Conservation (phyloP, 1,140 invertebrate species). For the Euwallacea similis region DNA sequence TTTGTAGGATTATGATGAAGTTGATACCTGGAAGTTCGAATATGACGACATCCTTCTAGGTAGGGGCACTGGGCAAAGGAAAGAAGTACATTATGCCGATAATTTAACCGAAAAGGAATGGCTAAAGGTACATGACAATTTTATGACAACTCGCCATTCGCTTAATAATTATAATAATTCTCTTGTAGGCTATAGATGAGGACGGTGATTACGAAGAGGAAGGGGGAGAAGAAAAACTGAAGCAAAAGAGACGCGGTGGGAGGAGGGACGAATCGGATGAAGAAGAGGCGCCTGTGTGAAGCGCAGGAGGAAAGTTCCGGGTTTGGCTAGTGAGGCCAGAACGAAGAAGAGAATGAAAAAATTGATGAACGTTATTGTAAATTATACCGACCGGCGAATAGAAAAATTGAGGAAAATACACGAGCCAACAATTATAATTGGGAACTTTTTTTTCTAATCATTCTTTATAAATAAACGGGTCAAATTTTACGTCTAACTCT, state of each 20-base stretch:
- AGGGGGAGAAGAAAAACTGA: slow-evolving; percentile 66
- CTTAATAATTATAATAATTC: neutral
- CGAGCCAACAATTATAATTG: neutral
- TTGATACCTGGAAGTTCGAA: slow-evolving; percentile 71
- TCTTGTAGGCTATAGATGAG: slow-evolving; percentile 61
- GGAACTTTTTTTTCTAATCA: neutral
- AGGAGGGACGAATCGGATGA: slow-evolving; percentile 62
- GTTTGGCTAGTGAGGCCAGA: slow-evolving; percentile 59
- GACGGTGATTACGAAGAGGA: slow-evolving; percentile 76
- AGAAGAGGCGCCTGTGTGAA: slow-evolving; percentile 62
- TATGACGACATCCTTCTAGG: slow-evolving; percentile 84
- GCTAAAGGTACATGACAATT: slow-evolving; percentile 70
- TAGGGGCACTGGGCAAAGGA: slow-evolving; percentile 86
- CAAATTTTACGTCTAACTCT: too few relatives aligned
- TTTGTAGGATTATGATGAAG: slow-evolving; percentile 51
- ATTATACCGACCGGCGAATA: slow-evolving; percentile 72
- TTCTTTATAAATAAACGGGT: too few relatives aligned
- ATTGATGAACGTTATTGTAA: slow-evolving; percentile 77
- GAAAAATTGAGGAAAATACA: neutral
- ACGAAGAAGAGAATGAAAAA: slow-evolving; percentile 78
- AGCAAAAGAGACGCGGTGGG: slow-evolving; percentile 59
- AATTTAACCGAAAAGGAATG: slow-evolving; percentile 95
- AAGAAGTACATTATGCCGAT: slow-evolving; percentile 97
- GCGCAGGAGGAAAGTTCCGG: slow-evolving; percentile 47
- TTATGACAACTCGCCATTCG: neutral